These are phyloP conservation scores for Apodemia hepburni DNA, from an alignment of 2,888 invertebrate species.

Conservation along the genomic window DNA sequence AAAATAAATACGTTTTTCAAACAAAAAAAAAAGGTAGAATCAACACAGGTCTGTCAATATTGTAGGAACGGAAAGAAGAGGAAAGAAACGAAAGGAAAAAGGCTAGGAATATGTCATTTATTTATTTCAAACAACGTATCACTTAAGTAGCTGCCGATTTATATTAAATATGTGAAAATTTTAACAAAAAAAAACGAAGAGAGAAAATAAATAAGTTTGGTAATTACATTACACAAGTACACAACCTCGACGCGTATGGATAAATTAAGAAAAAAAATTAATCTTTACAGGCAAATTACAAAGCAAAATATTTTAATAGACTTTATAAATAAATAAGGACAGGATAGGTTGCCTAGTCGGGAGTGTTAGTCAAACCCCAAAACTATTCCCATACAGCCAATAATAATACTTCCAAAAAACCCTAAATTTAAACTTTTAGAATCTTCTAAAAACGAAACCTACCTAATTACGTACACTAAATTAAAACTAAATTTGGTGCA, in stretches of 20 bases:
- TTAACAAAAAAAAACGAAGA: constrained; percentile 63
- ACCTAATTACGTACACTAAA: constrained; percentile 7
- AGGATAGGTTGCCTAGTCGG: constrained; percentile 53
- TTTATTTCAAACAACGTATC: constrained; percentile 71
- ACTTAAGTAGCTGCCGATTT: constrained; percentile 74
- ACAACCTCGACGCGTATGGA: constrained; percentile 50
- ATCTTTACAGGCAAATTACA: constrained; percentile 64
- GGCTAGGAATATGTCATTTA: constrained; percentile 61
- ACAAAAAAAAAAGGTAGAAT: constrained; percentile 57
- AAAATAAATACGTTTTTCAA: constrained; percentile 70
- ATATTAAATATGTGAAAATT: constrained; percentile 59
- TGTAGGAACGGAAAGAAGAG: constrained; percentile 41
- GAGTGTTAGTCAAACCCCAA: constrained; percentile 45
- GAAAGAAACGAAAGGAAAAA: constrained; percentile 35
- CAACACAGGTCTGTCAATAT: constrained; percentile 81
- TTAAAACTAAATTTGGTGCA: constrained; percentile 73
- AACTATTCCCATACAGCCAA: constrained; percentile 33
- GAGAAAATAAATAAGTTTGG: constrained; percentile 42
- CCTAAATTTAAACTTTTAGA: background rate
- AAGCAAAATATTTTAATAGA: constrained; percentile 62
- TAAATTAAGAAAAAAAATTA: constrained; percentile 33
- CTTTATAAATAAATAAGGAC: constrained; percentile 68
- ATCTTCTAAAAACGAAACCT: constrained; percentile 15
- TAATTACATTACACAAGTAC: constrained; percentile 48
- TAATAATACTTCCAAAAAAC: constrained; percentile 30